These are phyloP conservation scores for Phocoena sinus DNA, from an alignment of 2,113 vertebrate genomes.

Conservation along the genomic window DNA sequence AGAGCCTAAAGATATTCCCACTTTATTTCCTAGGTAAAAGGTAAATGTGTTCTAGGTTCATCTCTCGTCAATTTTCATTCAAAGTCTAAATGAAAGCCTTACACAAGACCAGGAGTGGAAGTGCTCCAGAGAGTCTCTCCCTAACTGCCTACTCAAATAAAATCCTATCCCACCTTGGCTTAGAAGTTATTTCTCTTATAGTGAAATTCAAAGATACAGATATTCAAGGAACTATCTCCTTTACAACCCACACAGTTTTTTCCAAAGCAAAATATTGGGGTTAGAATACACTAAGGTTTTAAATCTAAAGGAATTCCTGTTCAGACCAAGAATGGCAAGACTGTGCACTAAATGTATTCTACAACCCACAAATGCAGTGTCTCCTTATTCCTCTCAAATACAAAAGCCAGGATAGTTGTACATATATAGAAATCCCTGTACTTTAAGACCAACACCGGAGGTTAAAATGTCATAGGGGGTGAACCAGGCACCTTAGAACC, in stretches of 20 bases:
- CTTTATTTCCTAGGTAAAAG: constrained; percentile 36
- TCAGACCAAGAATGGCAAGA: constrained; percentile 17
- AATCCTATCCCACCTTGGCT: constrained; percentile 19
- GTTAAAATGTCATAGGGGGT: constrained; percentile 46
- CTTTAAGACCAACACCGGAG: constrained; percentile 57
- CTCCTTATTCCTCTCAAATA: constrained; percentile 35
- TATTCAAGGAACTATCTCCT: background rate
- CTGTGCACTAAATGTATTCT: constrained; percentile 24
- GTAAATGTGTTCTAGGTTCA: constrained; percentile 1
- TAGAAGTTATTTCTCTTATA: constrained; percentile 6
- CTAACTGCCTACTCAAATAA: constrained; percentile 30
- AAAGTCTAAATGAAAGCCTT: background rate
- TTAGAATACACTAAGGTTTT: background rate
- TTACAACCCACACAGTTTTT: background rate
- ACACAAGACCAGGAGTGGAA: background rate
- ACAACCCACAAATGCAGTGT: constrained; percentile 23
- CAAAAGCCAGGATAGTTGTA: constrained; percentile 7
- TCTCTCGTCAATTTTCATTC: background rate
- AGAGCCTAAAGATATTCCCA: background rate
- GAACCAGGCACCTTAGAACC: constrained; percentile 34
- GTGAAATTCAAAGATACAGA: constrained; percentile 28
- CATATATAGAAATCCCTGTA: constrained; percentile 43
- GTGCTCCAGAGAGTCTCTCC: background rate
- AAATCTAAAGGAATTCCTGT: constrained; percentile 17
- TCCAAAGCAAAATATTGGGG: constrained; percentile 19